Conservation (phyloP, 2,113 vertebrate genomes). For the Mobula birostris region DNA sequence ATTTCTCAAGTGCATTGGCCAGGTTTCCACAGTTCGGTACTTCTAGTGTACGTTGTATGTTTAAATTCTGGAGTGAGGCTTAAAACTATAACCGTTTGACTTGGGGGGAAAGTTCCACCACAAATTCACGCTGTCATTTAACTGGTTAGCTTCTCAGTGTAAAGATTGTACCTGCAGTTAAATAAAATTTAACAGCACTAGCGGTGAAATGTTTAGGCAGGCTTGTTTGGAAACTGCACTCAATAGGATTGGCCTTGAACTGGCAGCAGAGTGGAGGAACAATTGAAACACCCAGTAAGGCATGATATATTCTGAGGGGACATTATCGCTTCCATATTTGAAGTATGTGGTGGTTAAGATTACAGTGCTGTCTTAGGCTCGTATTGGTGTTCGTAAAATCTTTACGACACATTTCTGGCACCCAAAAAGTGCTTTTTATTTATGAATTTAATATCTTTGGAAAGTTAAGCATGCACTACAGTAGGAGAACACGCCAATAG, state of each 20-base stretch:
- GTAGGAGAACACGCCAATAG: not conserved
- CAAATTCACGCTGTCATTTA: not conserved
- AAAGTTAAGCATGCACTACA: not conserved
- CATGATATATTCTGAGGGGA: not conserved
- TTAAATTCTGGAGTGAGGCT: not conserved
- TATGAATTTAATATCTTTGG: not conserved
- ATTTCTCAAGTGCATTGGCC: no score
- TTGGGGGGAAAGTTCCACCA: not conserved
- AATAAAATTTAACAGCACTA: not conserved
- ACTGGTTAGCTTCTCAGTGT: not conserved
- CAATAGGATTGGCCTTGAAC: not conserved
- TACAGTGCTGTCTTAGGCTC: not conserved
- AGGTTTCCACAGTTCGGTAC: no score
- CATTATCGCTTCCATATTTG: slow-evolving; percentile 10
- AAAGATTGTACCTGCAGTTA: not conserved
- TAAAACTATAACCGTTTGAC: not conserved
- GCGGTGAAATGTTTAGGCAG: not conserved
- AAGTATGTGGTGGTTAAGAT: not conserved
- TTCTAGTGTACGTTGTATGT: not conserved
- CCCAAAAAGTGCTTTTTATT: slow-evolving; percentile 1
- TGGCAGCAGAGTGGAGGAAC: not conserved
- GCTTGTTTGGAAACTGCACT: not conserved
- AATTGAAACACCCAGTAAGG: not conserved
- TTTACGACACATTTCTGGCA: slow-evolving; percentile 18
- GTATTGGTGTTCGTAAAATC: not conserved